Evolutionary conservation across 2,888 invertebrate genomes (phyloP), one percentile per base, ranked within the genome.

Genomic region (Synanthedon tipuliformis): DNA sequence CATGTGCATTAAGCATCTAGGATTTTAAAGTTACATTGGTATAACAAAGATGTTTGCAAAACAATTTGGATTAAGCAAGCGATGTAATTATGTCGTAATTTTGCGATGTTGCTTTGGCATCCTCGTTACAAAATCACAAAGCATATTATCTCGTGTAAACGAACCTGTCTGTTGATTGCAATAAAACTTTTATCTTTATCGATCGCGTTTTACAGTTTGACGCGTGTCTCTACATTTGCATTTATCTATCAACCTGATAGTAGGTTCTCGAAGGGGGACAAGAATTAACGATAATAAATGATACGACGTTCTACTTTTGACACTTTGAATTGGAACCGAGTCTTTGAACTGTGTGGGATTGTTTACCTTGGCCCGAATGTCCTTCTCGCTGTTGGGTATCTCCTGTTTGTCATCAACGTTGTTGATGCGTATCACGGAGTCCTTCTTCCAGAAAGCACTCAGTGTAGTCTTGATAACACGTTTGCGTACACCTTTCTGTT

Each of bases 391-490:
- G 76, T 92, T 91, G 45, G 92, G 89, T 51, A 89, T 84, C 72
- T 92, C 91, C 68, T 90, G 90, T 68, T 92, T 92, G 76, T 93
- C 93, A 62, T 90, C 90, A 66, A 92, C 91, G 69, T 93, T 93
- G 78, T 92, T 92, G 69, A 93, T 93, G 62, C 92, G 88, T 69
- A 93, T 88, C 65, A 89, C 89, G 63, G 91, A 91, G 64, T 90
- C 91, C 64, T 89, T 88, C 64, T 89, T 90, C 93, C 93, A 93
- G 71, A 92, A 91, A 59, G 91, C 89, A 70, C 89, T 81, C 69
- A 93, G 76, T 58, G 89, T 89, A 62, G 89, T 89, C 76, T 86
- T 89, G 60, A 89, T 78, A 61, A 91, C 89, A 73, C 91, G 90
- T 77, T 89, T 89, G 60, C 90, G 74, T 55, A 86, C 89, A 73